Evolutionary conservation across 2,797 vertebrate species (phyloP), one percentile per base, ranked within the genome.

Genomic region (Typhlichthys subterraneus): DNA sequence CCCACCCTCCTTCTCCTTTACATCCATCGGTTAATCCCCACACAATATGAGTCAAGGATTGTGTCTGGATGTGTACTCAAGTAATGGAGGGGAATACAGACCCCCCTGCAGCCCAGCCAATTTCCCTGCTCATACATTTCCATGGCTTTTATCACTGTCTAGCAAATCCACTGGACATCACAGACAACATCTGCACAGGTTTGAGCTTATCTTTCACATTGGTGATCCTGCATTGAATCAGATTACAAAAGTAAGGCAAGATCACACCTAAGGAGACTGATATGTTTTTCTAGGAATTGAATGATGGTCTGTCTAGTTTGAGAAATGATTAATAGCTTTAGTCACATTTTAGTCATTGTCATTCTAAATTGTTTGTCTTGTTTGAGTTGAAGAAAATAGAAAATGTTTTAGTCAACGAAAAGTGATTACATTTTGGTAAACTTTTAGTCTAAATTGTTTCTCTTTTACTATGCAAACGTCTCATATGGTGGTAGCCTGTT

Each of bases 11-110:
- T 14, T 31, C 53, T 12, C 17, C 42, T 56, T 71, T 69, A 70
- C 65, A 56, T 69, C 83, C 68, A 63, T 10, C 19, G 63, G 61
- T 63, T 85, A 86, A 84, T 86, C 81, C 77, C 51, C 64, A 72
- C 75, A 87, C 85, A 88, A 87, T 83, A 72, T 75, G 50, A 66
- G 62, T 53, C 57, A 52, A 54, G 79, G 85, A 81, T 85, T 83
- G 63, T 63, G 61, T 19, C 73, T 61, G 75, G 66, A 57, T 87
- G 87, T 89, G 82, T 87, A 47, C 83, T 79, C 59, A 85, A 77
- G 84, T 83, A 84, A 89, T 83, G 79, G 73, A 72, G 64, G 78
- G 72, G 50, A 42, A 68, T 72, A 72, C 47, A 45, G 23, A 59
- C 47, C 3, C 19, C 12, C 17, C 14, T 49, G 45, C n/a, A 64